Evolutionary conservation across 2,113 vertebrate species (phyloP).

Genomic region (Microcebus tavaratra): DNA sequence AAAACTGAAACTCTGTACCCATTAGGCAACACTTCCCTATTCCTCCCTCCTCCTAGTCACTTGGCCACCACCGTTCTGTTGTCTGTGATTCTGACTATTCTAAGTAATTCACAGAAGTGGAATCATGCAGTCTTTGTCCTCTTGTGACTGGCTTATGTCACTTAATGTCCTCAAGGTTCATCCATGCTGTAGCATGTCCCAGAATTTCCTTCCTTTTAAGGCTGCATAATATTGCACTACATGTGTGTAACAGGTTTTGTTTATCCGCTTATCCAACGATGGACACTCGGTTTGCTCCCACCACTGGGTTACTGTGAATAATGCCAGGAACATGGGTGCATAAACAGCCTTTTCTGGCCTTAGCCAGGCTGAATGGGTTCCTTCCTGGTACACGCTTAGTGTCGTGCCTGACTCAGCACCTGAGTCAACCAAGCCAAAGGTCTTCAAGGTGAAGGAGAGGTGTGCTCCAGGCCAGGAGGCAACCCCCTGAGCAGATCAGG

Average conservation of each 20-base stretch:
- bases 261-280: rapidly evolving
- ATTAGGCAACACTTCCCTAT: no score
- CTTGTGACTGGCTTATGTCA: neutral
- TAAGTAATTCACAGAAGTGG: neutral
- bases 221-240: rapidly evolving
- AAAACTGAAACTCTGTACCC: no score
- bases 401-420: no score
- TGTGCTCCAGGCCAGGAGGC: neutral
- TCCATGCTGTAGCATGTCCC: rapidly evolving
- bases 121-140: rapidly evolving
- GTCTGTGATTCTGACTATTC: neutral
- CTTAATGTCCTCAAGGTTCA: neutral
- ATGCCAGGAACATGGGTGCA: rapidly evolving
- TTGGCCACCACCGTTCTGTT: no score
- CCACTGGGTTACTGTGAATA: neutral
- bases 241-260: rapidly evolving
- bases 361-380: neutral
- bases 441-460: rapidly evolving
- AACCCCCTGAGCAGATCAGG: no score
- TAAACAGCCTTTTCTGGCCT: neutral
- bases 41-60: no score
- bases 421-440: no score
- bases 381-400: neutral
- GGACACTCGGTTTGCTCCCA: neutral
- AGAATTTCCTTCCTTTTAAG: no score